Base-by-base conservation (phyloP, 2,888 invertebrate genomes). In the Sclerodermus sp. region DNA sequence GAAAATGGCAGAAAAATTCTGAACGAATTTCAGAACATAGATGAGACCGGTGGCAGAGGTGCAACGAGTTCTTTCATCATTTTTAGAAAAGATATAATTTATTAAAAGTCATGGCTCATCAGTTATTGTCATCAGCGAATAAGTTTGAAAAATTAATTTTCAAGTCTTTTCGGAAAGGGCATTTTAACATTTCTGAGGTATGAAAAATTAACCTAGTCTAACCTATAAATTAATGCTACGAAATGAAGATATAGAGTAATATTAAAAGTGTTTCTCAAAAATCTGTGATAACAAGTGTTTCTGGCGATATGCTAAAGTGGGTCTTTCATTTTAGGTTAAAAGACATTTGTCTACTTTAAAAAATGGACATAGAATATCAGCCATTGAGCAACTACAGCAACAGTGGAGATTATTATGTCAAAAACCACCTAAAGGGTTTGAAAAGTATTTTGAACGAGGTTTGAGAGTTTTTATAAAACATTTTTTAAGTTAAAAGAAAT, bases 361-460 rank as follows among this genome's bases (percentile, higher is more conserved):
- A 55, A 73, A 70, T 66, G 63, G 64, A 60, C 78, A 70, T 18
- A 84, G 84, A 64, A 80, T 81, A 58, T 82, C 82, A 64, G 82
- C 81, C 58, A 61, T 85, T 68, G 82, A 85, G 79, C 81, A 81
- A 62, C 81, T 86, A 60, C 77, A 85, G 75, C 83, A 84, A 67
- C 82, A 88, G 66, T 89, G 83, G 81, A 79, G 75, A 59, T 58
- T 83, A 49, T 83, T 91, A 63, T 88, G 89, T 70, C 87, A 89
- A 66, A 88, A 90, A 68, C 89, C 91, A 12, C 95, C 95, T 0
- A 94, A 94, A 79, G 96, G 96, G 1, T 96, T 96, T 78, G 96
- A 94, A 74, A 95, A 96, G 71, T 95, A 90, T 77, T 96, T 92
- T 68, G 85, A 88, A 70, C 88, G 87, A 8, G 83, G 84, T 67